A percentile compares a stretch with the other conserved stretches of the same genome.
These are phyloP conservation scores for Myopa tessellatipennis DNA, from an alignment of 2,888 invertebrate species.

Conservation along the genomic window DNA sequence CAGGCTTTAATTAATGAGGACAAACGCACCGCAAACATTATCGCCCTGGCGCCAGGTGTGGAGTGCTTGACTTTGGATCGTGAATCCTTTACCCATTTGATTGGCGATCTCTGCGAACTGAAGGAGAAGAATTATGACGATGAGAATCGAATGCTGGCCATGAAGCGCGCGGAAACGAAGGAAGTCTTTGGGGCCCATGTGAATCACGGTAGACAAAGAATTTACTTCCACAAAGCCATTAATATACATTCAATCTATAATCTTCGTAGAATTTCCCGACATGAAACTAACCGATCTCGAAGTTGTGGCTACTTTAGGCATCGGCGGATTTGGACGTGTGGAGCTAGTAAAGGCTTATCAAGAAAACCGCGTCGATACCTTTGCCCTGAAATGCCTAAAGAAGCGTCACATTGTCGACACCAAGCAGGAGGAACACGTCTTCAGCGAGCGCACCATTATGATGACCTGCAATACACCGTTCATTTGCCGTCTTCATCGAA, in stretches of 20 bases:
- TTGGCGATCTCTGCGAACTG: slow-evolving; percentile 80
- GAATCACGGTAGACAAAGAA: slow-evolving; percentile 57
- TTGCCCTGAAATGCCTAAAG: slow-evolving; percentile 89
- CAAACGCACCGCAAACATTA: slow-evolving; percentile 89
- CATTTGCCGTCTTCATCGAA: slow-evolving; percentile 81
- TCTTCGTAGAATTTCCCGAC: slow-evolving; percentile 73
- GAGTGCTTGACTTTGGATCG: slow-evolving; percentile 89
- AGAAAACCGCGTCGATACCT: slow-evolving; percentile 71
- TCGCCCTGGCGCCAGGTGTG: slow-evolving; percentile 85
- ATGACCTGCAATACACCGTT: slow-evolving; percentile 73
- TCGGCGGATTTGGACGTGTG: slow-evolving; percentile 93
- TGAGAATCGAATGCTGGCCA: slow-evolving; percentile 69
- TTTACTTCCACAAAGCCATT: too few relatives aligned
- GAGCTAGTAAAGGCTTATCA: slow-evolving; percentile 77
- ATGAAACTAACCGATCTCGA: slow-evolving; percentile 83
- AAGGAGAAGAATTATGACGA: slow-evolving; percentile 82
- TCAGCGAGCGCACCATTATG: slow-evolving; percentile 87
- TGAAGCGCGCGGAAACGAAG: slow-evolving; percentile 65
- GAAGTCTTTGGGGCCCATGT: slow-evolving; percentile 64
- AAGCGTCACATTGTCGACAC: slow-evolving; percentile 91
- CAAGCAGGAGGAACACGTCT: slow-evolving; percentile 89
- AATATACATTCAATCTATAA: not conserved
- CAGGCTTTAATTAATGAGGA: slow-evolving; percentile 88
- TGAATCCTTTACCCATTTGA: slow-evolving; percentile 79
- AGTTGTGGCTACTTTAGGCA: slow-evolving; percentile 86